Conservation (phyloP, 2,888 invertebrate genomes). For the Stenolophus ochropezus region DNA sequence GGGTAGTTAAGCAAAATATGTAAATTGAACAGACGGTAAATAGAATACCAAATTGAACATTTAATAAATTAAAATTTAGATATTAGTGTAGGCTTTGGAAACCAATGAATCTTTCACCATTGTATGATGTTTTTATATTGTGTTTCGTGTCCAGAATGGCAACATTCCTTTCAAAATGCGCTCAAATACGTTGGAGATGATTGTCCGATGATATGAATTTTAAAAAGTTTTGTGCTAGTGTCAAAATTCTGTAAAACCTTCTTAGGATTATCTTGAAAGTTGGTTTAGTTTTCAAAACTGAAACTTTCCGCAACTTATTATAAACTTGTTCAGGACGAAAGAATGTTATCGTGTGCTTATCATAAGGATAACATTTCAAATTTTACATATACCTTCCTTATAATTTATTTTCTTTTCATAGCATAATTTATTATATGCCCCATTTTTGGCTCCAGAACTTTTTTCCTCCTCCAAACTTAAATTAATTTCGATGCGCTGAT, state of each 20-base stretch:
- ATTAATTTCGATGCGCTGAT: too few relatives aligned
- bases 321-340: constrained; percentile 15
- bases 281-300: constrained; percentile 15
- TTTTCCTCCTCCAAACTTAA: too few relatives aligned
- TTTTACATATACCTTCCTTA: too few relatives aligned
- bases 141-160: too few relatives aligned
- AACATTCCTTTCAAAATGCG: background rate
- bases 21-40: background rate
- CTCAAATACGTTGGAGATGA: background rate
- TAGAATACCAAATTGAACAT: background rate
- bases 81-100: background rate
- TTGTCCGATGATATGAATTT: background rate
- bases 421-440: too few relatives aligned
- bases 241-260: background rate
- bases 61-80: background rate
- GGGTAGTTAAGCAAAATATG: background rate
- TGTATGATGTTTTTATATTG: too few relatives aligned
- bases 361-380: background rate
- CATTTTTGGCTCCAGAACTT: too few relatives aligned
- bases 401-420: background rate
- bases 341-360: background rate
- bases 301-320: constrained; percentile 20
- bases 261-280: constrained; percentile 4
- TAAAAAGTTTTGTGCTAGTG: constrained; percentile 5
- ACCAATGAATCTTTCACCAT: background rate